Base-by-base conservation (phyloP, 53 echinoderm and acorn worm species). In the Apostichopus leukothele region DNA sequence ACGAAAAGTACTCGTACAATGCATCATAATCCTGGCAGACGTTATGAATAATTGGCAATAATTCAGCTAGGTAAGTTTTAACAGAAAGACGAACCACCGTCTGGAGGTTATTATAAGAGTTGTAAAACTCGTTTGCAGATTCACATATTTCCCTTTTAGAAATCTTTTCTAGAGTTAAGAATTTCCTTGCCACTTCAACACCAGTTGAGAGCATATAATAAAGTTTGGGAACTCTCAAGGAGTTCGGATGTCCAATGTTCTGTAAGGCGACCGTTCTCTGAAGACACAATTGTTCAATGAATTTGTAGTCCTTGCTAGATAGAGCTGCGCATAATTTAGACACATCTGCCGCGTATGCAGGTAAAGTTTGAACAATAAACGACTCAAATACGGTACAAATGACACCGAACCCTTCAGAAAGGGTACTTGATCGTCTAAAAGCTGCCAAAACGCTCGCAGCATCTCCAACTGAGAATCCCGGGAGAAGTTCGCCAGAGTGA, bases 1-100 rank as follows among this genome's bases (percentile, higher is more conserved):
- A 39, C 0, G 9, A 9, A 6, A 60, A 22, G 14, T 22, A 22
- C 8, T 19, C 10, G 6, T 59, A 21, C 7, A 84, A 59, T 2
- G 21, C 19, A 9, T 63, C 60, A 51, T 85, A 85, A 50, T 85
- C 85, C 26, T 67, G 26, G 27, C 85, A 85, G 67, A 85, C 50
- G 11, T 67, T 50, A 23, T 67, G 21, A 1, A 18, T 4, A 1
- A 67, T 67, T 14, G 85, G 85, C 6, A 85, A 50, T 4, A 85
- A 4, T 50, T 85, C 85, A 5, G 85, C 68, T 14, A 85, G 6
- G 18, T 27, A 85, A 5, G 39, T 67, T 14, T 85, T 50, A 5
- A 85, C 1, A 1, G 63, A 67, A 18, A 67, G 16, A 11, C 67
- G 66, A 85, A 67, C 5, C 0, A 85, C 27, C 26, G 85, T 23